A percentile compares a stretch with the other conserved stretches of the same genome.
phyloP scores from a whole-genome alignment of 2,888 invertebrate species.

The Monopis laevigella region DNA sequence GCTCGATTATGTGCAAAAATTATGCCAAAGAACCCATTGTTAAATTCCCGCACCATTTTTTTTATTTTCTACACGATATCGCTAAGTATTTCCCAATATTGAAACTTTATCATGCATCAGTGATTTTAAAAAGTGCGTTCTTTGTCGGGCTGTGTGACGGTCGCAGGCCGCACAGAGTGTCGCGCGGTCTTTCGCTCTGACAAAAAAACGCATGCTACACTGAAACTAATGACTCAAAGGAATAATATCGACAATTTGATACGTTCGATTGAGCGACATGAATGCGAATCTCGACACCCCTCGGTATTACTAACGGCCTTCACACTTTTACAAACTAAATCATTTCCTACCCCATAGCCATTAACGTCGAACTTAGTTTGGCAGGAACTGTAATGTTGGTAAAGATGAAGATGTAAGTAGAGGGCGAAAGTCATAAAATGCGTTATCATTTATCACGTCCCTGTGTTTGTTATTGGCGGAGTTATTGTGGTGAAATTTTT shows the following conservation, averaged over 20 bases:
- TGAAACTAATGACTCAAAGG: neutral
- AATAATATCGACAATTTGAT: constrained; percentile 8
- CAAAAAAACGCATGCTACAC: constrained; percentile 3
- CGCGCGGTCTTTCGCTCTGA: neutral
- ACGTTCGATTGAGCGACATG: constrained; percentile 6
- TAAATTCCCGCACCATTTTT: too few species aligned
- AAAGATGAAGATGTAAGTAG: constrained; percentile 54
- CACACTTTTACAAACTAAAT: neutral
- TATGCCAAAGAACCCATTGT: too few species aligned
- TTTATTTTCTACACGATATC: too few species aligned
- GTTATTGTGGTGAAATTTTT: constrained; percentile 58
- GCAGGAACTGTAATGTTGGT: constrained; percentile 26
- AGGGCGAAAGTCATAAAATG: constrained; percentile 53
- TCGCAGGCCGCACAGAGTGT: constrained; percentile 8
- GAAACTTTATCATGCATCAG: constrained; percentile 1
- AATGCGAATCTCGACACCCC: constrained; percentile 3
- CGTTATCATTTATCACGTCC: constrained; percentile 59
- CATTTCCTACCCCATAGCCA: neutral
- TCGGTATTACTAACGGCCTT: constrained; percentile 1
- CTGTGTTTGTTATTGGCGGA: constrained; percentile 57
- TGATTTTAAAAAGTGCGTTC: constrained; percentile 2
- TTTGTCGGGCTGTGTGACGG: neutral
- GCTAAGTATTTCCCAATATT: constrained; percentile 8
- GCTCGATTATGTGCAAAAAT: too few species aligned
- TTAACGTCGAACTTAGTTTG: neutral